Base-by-base conservation (phyloP, 2,888 invertebrate genomes). In the Tanaodytes sp. region DNA sequence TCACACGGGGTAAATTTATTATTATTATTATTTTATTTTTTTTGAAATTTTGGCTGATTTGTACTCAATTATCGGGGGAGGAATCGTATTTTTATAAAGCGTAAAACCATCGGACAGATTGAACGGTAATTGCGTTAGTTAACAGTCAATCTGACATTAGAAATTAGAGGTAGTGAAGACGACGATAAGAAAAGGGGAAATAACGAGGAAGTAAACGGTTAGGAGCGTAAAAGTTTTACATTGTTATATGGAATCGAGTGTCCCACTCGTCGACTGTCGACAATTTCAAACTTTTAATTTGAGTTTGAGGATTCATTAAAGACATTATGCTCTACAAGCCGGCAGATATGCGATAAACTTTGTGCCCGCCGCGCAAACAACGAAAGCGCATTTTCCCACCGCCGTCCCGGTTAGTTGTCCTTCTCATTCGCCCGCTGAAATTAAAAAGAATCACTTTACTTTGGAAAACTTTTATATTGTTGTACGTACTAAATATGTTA, bases 271-370 rank as follows among this genome's bases (percentile, higher is more conserved):
- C 71, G 77, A 77, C 79, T 77, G 75, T 75, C 78, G 76, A 78
- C 82, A 77, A 82, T 82, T 82, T 80, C 75, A 57, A 83, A 83
- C 76, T 83, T 83, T 83, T 82, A 82, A 83, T 83, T 82, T 80
- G 82, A 83, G 81, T 82, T 75, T 75, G 71, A 75, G 74, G 70
- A 76, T 74, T 76, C 75, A 76, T 75, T 75, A 75, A 68, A 51
- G 70, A 73, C 76, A 75, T 75, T 75, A 75, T 72, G 72, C 69
- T 70, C 45, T 40, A 58, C 69, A 69, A 62, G 61, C 70, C 71
- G 74, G 72, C 73, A 61, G 67, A 67, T 63, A 67, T 61, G 57
- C 61, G 67, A 64, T 59, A 67, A 78, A 79, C 75, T 78, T 76
- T 63, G 72, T 71, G 70, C 46, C 70, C 71, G 73, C 76, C 73